Evolutionary conservation across 2,113 vertebrate species (phyloP), one percentile per base, ranked within the genome.

Genomic region (Spea bombifrons): DNA sequence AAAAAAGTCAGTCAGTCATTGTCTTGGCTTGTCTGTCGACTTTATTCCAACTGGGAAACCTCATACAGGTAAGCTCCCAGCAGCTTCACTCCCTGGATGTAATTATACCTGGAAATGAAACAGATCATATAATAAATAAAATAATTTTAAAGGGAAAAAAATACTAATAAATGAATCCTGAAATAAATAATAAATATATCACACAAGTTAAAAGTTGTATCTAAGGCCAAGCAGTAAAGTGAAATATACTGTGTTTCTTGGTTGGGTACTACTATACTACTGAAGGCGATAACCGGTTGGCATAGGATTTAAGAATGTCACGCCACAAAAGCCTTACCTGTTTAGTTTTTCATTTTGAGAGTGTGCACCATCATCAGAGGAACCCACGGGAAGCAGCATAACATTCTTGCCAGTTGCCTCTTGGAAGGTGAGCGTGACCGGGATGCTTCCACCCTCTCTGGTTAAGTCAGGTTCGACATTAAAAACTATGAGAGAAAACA

Each of bases 301-400:
- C 30, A 30, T 30, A 30, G 30, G 30, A 30, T 30, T 30, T 30
- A 30, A 30, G n/a, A n/a, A n/a, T n/a, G n/a, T n/a, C n/a, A n/a
- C n/a, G n/a, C n/a, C n/a, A n/a, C n/a, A 66, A n/a, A 52, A 8
- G 48, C 3, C 71, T 85, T 87, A 99, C 97, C 97, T 94, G 88
- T 99, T 99, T 72, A 99, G 69, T 81, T 99, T 99, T 81, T 99
- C 97, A 45, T 99, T 99, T 88, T 99, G 97, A 8, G 97, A 99
- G 86, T 99, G 97, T 15, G 97, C 97, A 0, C 97, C 97, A 2
- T 99, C 97, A 13, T 99, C 97, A 0, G 94, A 93, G 4, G 97
- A 95, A 7, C 97, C 97, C 17, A 99, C 70, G 1, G 97, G 97
- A 76, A 99, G 92, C 74, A 99, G 88, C 97, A 99, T 98, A 66